A percentile compares a stretch with the other conserved stretches of the same genome.
phyloP scores from a whole-genome alignment of 2,888 invertebrate species.

The Lamproptera curius region DNA sequence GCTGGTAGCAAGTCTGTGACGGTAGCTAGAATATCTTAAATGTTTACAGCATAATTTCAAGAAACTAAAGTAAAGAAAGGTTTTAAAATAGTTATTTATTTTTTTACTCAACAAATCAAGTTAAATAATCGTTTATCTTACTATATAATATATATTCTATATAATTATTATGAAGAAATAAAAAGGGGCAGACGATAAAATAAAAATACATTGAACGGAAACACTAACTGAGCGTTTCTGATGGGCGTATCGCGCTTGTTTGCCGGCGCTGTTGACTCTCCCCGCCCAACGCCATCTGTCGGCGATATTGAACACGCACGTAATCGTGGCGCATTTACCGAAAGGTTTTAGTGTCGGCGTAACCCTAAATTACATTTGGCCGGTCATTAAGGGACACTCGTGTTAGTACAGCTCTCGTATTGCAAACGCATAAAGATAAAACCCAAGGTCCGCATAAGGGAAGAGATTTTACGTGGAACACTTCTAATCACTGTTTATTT shows the following conservation, averaged over 20 bases:
- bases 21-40: too few relatives aligned
- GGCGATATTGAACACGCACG: constrained; percentile 54
- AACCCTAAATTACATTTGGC: constrained; percentile 32
- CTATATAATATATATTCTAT: too few relatives aligned
- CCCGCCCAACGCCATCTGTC: constrained; percentile 49
- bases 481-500: too few relatives aligned
- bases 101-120: too few relatives aligned
- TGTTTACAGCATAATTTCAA: too few relatives aligned
- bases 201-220: constrained; percentile 19
- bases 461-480: background rate
- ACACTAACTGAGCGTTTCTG: constrained; percentile 16
- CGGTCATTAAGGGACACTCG: constrained; percentile 11
- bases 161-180: too few relatives aligned
- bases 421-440: constrained; percentile 2
- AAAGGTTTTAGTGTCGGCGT: constrained; percentile 44
- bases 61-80: too few relatives aligned
- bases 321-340: constrained; percentile 46
- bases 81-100: too few relatives aligned
- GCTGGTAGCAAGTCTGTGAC: too few relatives aligned
- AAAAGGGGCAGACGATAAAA: constrained; percentile 10
- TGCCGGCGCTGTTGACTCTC: too few relatives aligned
- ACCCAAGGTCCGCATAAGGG: background rate
- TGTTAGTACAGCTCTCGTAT: constrained; percentile 9
- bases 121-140: too few relatives aligned
- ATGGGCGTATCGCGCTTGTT: constrained; percentile 48